Conservation (phyloP, 2,113 vertebrate genomes). For the Forbesichthys papilliferus region DNA sequence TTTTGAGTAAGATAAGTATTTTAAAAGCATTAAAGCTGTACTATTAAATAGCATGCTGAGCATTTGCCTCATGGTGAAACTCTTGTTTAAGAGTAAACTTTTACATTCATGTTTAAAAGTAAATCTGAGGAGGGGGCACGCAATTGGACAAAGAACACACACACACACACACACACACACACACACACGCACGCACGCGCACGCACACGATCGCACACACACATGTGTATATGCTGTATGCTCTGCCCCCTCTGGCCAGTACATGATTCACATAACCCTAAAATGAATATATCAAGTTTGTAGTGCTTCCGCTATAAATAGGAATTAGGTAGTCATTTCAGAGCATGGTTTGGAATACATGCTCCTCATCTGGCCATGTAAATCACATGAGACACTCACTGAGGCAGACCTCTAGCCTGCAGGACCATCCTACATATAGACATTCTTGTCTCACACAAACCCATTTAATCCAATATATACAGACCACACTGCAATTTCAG, state of each 20-base stretch:
- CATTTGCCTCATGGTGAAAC: too few relatives aligned
- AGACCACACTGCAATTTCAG: slow-evolving; percentile 51
- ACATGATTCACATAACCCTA: neutral
- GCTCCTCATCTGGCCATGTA: slow-evolving; percentile 32
- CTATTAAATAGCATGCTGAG: too few relatives aligned
- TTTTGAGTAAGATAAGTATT: too few relatives aligned
- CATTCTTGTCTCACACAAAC: slow-evolving; percentile 54
- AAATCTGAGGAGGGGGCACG: neutral
- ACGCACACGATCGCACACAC: neutral
- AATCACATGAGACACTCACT: slow-evolving; percentile 34
- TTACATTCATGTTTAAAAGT: too few relatives aligned
- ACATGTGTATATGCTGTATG: too few relatives aligned
- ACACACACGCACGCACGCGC: neutral
- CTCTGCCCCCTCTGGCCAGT: neutral
- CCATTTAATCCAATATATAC: slow-evolving; percentile 68
- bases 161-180: neutral
- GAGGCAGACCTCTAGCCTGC: slow-evolving; percentile 10
- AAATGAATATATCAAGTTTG: neutral
- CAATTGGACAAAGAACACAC: neutral
- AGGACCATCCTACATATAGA: slow-evolving; percentile 28
- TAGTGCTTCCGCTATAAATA: too few relatives aligned
- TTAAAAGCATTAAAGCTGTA: too few relatives aligned
- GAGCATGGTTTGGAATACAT: slow-evolving; percentile 1
- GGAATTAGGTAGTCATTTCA: too few relatives aligned
- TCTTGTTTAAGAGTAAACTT: too few relatives aligned